Conservation (phyloP, 1,140 invertebrate genomes). For the Odontomachus brunneus region DNA sequence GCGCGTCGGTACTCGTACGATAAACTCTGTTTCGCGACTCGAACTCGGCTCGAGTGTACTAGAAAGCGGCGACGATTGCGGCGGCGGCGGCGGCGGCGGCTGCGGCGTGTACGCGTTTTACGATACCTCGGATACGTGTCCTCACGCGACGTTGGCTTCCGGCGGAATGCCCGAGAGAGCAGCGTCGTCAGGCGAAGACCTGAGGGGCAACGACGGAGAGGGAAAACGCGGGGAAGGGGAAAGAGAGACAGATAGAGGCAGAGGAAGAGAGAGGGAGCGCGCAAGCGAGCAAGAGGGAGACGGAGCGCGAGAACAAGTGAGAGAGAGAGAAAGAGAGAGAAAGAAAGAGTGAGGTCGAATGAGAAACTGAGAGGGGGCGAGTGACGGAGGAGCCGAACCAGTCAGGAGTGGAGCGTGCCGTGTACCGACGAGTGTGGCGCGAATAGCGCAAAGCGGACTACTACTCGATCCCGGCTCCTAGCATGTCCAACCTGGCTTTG, state of each 20-base stretch:
- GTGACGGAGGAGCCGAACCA: constrained; percentile 71
- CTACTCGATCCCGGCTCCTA: constrained; percentile 69
- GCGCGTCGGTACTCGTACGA: constrained; percentile 38
- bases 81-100: constrained; percentile 15
- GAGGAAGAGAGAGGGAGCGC: constrained; percentile 1
- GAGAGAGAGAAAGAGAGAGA: constrained; percentile 47
- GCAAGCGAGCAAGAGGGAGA: not conserved
- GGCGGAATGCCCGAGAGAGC: constrained; percentile 84
- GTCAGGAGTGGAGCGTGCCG: constrained; percentile 74
- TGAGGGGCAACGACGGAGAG: constrained; percentile 61
- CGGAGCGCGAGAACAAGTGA: not conserved
- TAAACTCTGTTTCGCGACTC: constrained; percentile 67
- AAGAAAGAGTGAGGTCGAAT: constrained; percentile 32
- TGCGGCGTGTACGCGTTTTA: constrained; percentile 61
- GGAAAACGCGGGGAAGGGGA: not conserved
- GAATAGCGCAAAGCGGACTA: constrained; percentile 76
- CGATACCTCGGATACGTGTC: constrained; percentile 73
- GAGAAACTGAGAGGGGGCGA: constrained; percentile 38
- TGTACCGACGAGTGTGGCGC: constrained; percentile 71
- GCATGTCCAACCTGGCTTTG: constrained; percentile 85
- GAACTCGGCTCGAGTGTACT: constrained; percentile 54
- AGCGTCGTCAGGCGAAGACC: constrained; percentile 82
- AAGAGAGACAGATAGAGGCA: too few species aligned
- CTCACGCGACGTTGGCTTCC: constrained; percentile 85
- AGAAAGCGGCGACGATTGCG: constrained; percentile 55